Percentiles rank a stretch among this genome's conserved stretches.
These are phyloP conservation scores for Lutjanus argentimaculatus DNA, from an alignment of 2,797 vertebrate species.

Conservation along the genomic window DNA sequence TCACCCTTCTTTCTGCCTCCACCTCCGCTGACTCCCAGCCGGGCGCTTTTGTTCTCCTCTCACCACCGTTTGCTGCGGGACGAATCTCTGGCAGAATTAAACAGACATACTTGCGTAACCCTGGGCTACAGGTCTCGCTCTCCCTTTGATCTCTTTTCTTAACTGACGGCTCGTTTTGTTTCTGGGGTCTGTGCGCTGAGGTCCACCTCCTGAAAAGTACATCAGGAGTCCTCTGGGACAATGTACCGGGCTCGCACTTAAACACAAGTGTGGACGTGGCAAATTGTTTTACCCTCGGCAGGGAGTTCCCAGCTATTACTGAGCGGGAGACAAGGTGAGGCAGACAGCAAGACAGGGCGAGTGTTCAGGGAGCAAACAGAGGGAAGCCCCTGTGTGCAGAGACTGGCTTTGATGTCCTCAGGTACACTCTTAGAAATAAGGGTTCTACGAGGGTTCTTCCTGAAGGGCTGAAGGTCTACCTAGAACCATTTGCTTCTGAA, in stretches of 20 bases:
- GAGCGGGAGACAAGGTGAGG: conserved; percentile 53
- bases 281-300: conserved; percentile 61
- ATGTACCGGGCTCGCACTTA: conserved; percentile 27
- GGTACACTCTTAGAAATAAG: background rate
- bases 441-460: no score
- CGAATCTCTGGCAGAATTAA: conserved; percentile 72
- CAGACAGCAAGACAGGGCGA: conserved; percentile 47
- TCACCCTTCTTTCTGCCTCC: conserved; percentile 54
- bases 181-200: conserved; percentile 31
- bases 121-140: conserved; percentile 56
- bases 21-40: conserved; percentile 57
- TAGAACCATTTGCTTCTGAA: no score
- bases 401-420: conserved; percentile 70
- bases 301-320: conserved; percentile 60
- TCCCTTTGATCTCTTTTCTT: conserved; percentile 67
- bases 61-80: conserved; percentile 71
- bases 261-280: conserved; percentile 59
- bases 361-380: conserved; percentile 62
- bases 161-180: conserved; percentile 70
- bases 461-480: no score
- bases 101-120: conserved; percentile 71
- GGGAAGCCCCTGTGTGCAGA: conserved; percentile 45
- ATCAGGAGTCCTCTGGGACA: conserved; percentile 40
- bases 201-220: conserved; percentile 59
- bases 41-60: conserved; percentile 71